Evolutionary conservation across 2,113 vertebrate species (phyloP), one percentile per base, ranked within the genome.

Genomic region (Semicossyphus pulcher): DNA sequence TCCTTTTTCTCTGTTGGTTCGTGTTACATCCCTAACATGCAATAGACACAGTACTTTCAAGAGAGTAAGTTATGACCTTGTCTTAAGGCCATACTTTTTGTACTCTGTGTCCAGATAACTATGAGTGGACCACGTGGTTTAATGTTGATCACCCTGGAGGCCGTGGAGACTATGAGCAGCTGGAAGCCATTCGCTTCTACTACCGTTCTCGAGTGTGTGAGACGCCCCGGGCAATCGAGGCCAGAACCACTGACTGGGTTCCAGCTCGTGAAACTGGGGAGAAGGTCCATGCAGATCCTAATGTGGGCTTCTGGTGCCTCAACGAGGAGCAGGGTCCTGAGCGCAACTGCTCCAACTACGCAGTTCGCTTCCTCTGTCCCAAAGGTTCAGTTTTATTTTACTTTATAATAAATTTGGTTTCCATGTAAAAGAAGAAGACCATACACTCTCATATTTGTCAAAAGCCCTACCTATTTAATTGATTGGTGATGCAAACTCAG

Each of bases 91-190:
- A 29, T 26, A 16, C 62, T 25, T 72, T 7, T 15, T 48, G 16
- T 11, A 14, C 18, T 37, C 4, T 58, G 21, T 78, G 0, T 65
- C 10, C 66, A 97, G 96, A 88, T 60, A 81, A 92, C n/a, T 90
- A 89, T 2, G 93, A 95, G 47, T 97, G 96, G 96, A 96, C 95
- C 9, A 92, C 94, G 0, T 97, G 96, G 96, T 96, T 97, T 81
- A 97, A 97, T 58, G 92, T 96, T 1, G 95, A 97, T 69, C 96
- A 97, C 74, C 96, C 96, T 0, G 95, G 95, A 2, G 96, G 96
- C 15, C 91, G 88, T 23, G 96, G 96, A 5, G 96, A 98, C 89
- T 95, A 94, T 0, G 96, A 97, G 72, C 93, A 94, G 54, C 91
- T 97, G 81, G 95, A 96, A 0, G 95, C 95, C 59, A 97, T 97